These are phyloP conservation scores for Allobates femoralis DNA, from an alignment of 2,797 vertebrate species.

Conservation along the genomic window DNA sequence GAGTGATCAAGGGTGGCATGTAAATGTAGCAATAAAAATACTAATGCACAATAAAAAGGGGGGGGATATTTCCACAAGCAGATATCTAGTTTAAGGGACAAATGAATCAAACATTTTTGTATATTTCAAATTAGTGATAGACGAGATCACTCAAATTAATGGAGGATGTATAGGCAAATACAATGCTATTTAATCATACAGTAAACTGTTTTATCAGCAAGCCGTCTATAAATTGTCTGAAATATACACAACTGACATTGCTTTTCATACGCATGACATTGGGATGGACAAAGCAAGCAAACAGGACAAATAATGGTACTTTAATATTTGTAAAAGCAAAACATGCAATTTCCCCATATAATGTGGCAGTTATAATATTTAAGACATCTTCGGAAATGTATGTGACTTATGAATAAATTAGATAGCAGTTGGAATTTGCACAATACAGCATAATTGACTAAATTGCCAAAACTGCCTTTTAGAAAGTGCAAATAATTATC, in stretches of 20 bases:
- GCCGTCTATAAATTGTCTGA: not conserved
- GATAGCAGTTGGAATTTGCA: not conserved
- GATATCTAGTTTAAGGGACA: slow-evolving; percentile 18
- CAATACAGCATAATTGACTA: not conserved
- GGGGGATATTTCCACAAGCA: slow-evolving; percentile 16
- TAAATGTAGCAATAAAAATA: slow-evolving; percentile 46
- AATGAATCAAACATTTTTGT: slow-evolving; percentile 7
- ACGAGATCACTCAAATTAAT: not conserved
- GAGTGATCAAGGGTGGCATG: slow-evolving; percentile 56
- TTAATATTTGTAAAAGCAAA: not conserved
- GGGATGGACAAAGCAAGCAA: not conserved
- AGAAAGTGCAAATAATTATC: not conserved
- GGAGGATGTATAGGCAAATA: not conserved
- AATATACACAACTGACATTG: not conserved
- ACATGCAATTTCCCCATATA: not conserved
- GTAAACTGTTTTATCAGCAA: not conserved
- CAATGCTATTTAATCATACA: not conserved
- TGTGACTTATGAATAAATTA: not conserved
- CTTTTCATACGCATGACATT: not conserved
- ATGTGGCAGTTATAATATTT: not conserved
- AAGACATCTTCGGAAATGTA: not conserved
- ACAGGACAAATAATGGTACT: not conserved
- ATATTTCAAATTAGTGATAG: slow-evolving; percentile 15
- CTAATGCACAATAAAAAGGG: slow-evolving; percentile 19
- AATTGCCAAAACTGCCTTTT: too few relatives aligned